Conservation (phyloP, 64 coral and sea anemone genomes). For the Montipora foliosa region DNA sequence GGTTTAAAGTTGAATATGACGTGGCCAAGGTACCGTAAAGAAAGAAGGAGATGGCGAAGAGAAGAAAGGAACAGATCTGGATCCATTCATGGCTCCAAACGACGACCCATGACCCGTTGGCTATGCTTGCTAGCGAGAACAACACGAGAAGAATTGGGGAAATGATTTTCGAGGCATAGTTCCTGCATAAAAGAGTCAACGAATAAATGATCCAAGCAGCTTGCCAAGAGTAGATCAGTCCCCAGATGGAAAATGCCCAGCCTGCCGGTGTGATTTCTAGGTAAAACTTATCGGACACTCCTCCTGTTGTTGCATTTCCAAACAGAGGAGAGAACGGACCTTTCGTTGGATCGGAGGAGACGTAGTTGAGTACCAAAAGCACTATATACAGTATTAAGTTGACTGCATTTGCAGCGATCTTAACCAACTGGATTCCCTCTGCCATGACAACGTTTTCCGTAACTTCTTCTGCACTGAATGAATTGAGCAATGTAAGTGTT, state of each 20-base stretch:
- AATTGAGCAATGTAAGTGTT: background rate
- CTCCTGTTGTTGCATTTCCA: conserved; percentile 70
- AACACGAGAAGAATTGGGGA: conserved; percentile 54
- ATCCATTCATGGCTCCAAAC: conserved; percentile 64
- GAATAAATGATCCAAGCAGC: conserved; percentile 73
- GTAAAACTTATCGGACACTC: conserved; percentile 74
- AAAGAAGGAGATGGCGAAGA: conserved; percentile 56
- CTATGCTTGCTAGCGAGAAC: conserved; percentile 50
- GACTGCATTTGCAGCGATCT: background rate
- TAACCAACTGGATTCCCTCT: background rate
- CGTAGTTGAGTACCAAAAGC: conserved; percentile 64
- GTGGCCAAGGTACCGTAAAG: conserved; percentile 40
- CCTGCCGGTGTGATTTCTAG: conserved; percentile 94
- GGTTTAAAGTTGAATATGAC: conserved; percentile 57
- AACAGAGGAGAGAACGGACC: conserved; percentile 61
- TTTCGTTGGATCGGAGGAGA: conserved; percentile 4
- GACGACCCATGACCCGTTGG: conserved; percentile 73
- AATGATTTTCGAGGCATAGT: conserved; percentile 33
- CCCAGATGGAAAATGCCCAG: conserved; percentile 96
- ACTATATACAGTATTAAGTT: conserved; percentile 3
- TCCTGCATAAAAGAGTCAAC: conserved; percentile 72
- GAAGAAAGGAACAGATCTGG: conserved; percentile 32
- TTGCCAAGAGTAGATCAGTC: conserved; percentile 91
- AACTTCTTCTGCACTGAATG: too few species aligned
- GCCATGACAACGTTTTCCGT: background rate